Conservation (phyloP, 2,113 vertebrate genomes). For the Diphyllodes magnificus region DNA sequence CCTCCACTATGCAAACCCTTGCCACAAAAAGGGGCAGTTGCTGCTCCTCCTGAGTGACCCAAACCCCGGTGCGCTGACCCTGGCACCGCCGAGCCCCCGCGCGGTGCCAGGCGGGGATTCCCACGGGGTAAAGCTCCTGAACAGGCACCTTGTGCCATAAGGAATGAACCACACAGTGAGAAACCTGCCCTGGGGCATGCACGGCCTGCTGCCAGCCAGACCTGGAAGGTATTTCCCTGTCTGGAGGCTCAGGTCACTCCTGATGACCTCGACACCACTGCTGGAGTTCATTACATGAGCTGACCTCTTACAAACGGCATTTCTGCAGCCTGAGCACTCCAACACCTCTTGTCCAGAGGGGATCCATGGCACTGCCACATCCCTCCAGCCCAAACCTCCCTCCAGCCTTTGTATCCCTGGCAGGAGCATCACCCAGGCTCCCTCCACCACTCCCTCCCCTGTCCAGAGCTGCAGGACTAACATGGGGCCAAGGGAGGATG, state of each 20-base stretch:
- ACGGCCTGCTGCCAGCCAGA: not conserved
- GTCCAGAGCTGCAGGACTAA: not conserved
- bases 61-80: accelerated
- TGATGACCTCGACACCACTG: accelerated
- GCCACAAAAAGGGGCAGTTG: not conserved
- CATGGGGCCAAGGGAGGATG: not conserved
- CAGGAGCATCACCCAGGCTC: not conserved
- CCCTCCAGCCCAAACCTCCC: not conserved
- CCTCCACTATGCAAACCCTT: not conserved
- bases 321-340: not conserved
- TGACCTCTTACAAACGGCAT: not conserved
- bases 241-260: not conserved
- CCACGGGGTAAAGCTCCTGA: accelerated
- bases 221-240: not conserved
- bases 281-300: not conserved
- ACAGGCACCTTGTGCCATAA: accelerated
- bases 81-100: accelerated
- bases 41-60: not conserved
- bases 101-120: accelerated
- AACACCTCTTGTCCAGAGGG: not conserved
- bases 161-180: accelerated
- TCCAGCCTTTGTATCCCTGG: not conserved
- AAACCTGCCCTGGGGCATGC: accelerated
- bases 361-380: not conserved
- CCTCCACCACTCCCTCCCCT: not conserved